Percentiles rank a stretch among this genome's conserved stretches.
Conservation (phyloP, 2,113 vertebrate genomes). For the Xyliphius kryptos region DNA sequence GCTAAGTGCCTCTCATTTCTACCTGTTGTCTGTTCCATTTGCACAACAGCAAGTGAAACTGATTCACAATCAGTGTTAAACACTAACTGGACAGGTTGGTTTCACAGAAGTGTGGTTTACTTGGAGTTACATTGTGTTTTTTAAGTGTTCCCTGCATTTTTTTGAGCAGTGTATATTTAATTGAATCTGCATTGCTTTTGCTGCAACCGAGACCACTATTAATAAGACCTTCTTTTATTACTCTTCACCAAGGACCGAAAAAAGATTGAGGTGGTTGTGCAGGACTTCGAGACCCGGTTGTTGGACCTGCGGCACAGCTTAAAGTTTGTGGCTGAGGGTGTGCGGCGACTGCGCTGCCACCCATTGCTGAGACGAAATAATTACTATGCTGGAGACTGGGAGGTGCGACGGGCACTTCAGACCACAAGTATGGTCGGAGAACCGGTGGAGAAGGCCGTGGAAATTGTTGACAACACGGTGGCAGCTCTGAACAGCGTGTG, state of each 20-base stretch:
- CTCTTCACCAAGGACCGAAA: conserved; percentile 50
- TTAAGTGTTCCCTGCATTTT: too few relatives aligned
- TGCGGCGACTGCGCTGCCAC: conserved; percentile 53
- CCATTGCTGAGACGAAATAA: conserved; percentile 58
- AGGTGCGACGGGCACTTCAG: conserved; percentile 54
- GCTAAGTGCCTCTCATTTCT: too few relatives aligned
- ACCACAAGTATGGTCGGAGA: conserved; percentile 50
- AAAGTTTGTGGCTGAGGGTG: conserved; percentile 53
- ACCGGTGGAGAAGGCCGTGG: conserved; percentile 33
- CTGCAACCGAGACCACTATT: too few relatives aligned
- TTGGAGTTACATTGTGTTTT: too few relatives aligned
- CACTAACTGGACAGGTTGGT: too few relatives aligned
- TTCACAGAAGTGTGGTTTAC: too few relatives aligned
- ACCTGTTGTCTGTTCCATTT: too few relatives aligned
- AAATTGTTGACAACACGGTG: conserved; percentile 21
- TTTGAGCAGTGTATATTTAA: too few relatives aligned
- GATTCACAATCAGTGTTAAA: too few relatives aligned
- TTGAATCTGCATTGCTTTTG: too few relatives aligned
- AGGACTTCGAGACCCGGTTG: conserved; percentile 52
- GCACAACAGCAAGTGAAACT: too few relatives aligned
- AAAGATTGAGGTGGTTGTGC: conserved; percentile 56
- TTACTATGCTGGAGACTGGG: conserved; percentile 61
- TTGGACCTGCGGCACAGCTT: conserved; percentile 54
- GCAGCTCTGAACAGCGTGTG: conserved; percentile 48
- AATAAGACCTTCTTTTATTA: neutral